phyloP scores from a whole-genome alignment of 2,888 invertebrate species.

The Laothoe populi region DNA sequence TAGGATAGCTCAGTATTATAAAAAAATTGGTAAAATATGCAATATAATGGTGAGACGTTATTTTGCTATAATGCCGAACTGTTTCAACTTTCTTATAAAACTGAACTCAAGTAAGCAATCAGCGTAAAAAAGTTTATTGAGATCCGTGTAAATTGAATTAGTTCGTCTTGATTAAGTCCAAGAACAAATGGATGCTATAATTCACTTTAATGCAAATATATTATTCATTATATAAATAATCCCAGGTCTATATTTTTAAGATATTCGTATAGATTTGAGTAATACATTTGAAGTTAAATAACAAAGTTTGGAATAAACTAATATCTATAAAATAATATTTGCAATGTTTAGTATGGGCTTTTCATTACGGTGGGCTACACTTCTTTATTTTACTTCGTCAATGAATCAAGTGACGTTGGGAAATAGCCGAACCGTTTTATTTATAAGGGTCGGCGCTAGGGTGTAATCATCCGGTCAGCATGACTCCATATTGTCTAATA shows the following conservation, averaged over 20 bases:
- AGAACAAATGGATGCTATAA: not conserved
- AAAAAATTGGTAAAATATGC: constrained; percentile 47
- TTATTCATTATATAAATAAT: not conserved
- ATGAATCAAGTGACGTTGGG: not conserved
- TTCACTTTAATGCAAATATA: not conserved
- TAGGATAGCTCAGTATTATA: constrained; percentile 42
- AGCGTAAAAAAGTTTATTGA: constrained; percentile 3
- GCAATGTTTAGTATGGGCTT: too few species aligned
- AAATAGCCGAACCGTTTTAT: not conserved
- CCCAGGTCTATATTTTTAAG: not conserved
- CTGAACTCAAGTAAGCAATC: constrained; percentile 11
- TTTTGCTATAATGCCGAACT: constrained; percentile 25
- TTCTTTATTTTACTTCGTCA: too few species aligned
- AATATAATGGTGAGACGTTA: constrained; percentile 18
- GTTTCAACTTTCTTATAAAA: constrained; percentile 7
- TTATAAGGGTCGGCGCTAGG: not conserved
- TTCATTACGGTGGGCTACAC: too few species aligned
- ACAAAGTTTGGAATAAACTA: too few species aligned
- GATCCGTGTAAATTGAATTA: not conserved
- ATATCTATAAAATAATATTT: too few species aligned
- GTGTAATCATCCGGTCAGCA: not conserved
- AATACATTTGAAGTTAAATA: too few species aligned
- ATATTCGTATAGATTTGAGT: too few species aligned
- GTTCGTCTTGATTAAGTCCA: not conserved
- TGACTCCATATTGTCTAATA: not conserved